Evolutionary conservation across 2,797 vertebrate genomes (phyloP), one percentile per base, ranked within the genome.

Genomic region (Nothura maculosa): DNA sequence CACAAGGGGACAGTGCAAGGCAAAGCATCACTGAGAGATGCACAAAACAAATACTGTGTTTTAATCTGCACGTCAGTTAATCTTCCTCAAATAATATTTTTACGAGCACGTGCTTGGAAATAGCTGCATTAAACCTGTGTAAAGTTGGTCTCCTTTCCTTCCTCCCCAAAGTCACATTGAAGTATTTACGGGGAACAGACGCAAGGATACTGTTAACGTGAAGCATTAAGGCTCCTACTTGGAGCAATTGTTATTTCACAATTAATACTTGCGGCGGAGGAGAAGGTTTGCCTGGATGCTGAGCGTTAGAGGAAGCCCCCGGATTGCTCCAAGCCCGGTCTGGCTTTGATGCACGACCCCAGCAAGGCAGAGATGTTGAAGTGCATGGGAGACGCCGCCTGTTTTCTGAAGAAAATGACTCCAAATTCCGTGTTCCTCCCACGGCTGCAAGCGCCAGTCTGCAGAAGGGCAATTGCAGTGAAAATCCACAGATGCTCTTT

Each of bases 161-260:
- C 62, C 57, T 78, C 67, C 55, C 20, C 30, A 10, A 87, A 93
- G 40, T 34, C 50, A 60, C 48, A 94, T 88, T 83, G 76, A 90
- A 92, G 85, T 94, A 91, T 89, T 87, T 85, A 64, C 76, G 89
- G 62, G 77, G 57, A 86, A 85, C 62, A 93, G 92, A 83, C 73
- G 86, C 58, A 43, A 45, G 38, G 48, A 4, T 55, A 20, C 70
- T n/a, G n/a, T 63, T 72, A 77, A 61, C 40, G 40, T 27, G 57
- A 75, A 74, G 72, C 80, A 77, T 72, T 85, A 55, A 52, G 85
- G 24, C 38, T 57, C 43, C 40, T 85, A 78, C 66, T 90, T 2
- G 1, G 58, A 52, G 74, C 92, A 96, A 91, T 69, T 1, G 27
- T 91, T 81, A 76, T 77, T 84, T 88, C 72, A 19, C 43, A 72